Evolutionary conservation across 2,797 vertebrate species (phyloP).

Genomic region (Hippocampus kuda): DNA sequence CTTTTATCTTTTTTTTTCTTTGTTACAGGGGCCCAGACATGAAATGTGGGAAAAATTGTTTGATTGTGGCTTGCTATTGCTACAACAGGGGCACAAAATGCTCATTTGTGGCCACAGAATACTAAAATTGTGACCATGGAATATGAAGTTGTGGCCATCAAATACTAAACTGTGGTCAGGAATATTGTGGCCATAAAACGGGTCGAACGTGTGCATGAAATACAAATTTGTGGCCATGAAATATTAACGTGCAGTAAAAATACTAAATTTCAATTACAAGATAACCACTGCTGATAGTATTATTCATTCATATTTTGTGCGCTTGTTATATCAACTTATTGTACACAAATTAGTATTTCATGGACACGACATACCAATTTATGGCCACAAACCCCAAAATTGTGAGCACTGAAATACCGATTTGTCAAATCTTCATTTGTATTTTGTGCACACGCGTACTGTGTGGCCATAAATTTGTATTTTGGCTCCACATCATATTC

Average conservation of each 20-base stretch:
- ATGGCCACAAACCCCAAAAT: neutral
- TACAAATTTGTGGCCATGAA: neutral
- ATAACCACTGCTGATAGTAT: too few species aligned
- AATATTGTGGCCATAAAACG: too few species aligned
- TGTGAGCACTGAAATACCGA: neutral
- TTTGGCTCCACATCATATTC: neutral
- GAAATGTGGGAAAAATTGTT: neutral
- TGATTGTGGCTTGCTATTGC: neutral
- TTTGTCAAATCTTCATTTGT: neutral
- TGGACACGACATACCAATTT: neutral
- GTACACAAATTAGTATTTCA: neutral
- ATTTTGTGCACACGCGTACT: neutral
- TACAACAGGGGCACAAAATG: neutral
- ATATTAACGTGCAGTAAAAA: neutral
- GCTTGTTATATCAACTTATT: neutral
- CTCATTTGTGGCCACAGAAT: neutral
- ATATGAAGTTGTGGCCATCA: neutral
- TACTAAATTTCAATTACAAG: neutral
- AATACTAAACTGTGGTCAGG: neutral
- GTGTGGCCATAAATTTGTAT: neutral
- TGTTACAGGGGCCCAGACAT: neutral
- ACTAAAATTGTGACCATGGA: neutral
- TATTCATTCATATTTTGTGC: neutral
- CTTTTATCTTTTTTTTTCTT: conserved; percentile 35
- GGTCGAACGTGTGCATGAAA: neutral